These are phyloP conservation scores for Zaprionus inermis DNA, from an alignment of 1,140 invertebrate genomes.

Conservation along the genomic window DNA sequence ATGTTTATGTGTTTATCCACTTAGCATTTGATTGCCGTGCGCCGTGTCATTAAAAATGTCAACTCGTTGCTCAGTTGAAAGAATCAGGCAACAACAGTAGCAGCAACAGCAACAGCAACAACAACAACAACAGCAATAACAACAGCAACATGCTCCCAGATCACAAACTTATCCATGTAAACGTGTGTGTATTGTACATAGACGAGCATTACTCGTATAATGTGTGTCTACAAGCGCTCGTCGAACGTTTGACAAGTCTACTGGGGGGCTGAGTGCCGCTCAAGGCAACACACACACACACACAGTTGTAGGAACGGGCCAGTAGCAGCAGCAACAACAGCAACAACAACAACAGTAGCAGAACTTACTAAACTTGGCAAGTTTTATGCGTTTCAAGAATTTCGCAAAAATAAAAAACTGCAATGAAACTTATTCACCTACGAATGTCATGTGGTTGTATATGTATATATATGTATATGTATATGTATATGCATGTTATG, in stretches of 20 bases:
- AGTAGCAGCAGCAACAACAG: constrained; percentile 43
- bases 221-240: constrained; percentile 33
- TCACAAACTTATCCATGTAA: constrained; percentile 1
- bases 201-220: constrained; percentile 16
- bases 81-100: constrained; percentile 15
- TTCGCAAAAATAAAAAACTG: constrained; percentile 61
- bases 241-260: constrained; percentile 77
- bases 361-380: constrained; percentile 73
- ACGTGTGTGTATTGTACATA: constrained; percentile 12
- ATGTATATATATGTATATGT: background rate
- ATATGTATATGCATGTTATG: constrained; percentile 4
- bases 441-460: constrained; percentile 32
- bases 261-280: constrained; percentile 61
- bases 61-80: constrained; percentile 31
- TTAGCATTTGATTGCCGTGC: constrained; percentile 57
- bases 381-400: constrained; percentile 76
- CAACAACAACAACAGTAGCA: constrained; percentile 48
- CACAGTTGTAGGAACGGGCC: constrained; percentile 34
- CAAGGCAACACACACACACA: constrained; percentile 55
- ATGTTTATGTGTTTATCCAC: constrained; percentile 41
- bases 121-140: background rate
- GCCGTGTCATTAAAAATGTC: constrained; percentile 64
- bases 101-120: constrained; percentile 8
- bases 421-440: constrained; percentile 66
- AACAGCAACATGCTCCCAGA: background rate